phyloP scores from a whole-genome alignment of 2,888 invertebrate genomes.

The Drosophila fungiperda region DNA sequence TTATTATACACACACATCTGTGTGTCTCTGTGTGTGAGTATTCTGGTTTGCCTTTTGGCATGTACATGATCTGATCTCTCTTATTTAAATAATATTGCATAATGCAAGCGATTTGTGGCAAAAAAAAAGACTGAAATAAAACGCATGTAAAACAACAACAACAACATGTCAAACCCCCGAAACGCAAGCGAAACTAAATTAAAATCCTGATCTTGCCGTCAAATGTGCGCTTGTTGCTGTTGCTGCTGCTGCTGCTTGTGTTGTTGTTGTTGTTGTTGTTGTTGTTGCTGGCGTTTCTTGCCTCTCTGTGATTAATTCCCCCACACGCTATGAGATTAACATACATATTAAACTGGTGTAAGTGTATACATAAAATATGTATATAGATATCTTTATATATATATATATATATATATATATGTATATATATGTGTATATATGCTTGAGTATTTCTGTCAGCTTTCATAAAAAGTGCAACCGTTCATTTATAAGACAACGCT shows the following conservation, averaged over 20 bases:
- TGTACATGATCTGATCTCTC: constrained; percentile 45
- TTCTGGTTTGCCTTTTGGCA: constrained; percentile 43
- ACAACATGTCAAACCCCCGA: constrained; percentile 30
- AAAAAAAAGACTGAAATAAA: constrained; percentile 58
- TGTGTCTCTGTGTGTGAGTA: constrained; percentile 30
- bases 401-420: not conserved
- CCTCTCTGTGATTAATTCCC: constrained; percentile 64
- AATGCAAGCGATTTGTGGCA: constrained; percentile 58
- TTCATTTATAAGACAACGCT: constrained; percentile 73
- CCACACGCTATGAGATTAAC: constrained; percentile 64
- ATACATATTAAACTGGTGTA: constrained; percentile 36
- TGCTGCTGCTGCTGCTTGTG: not conserved
- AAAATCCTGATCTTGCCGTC: constrained; percentile 74
- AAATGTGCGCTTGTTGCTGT: constrained; percentile 60
- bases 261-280: constrained; percentile 7
- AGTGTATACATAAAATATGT: constrained; percentile 9
- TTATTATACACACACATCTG: not conserved
- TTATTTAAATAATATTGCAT: constrained; percentile 70
- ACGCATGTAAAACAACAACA: constrained; percentile 57
- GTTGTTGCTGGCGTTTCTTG: constrained; percentile 20
- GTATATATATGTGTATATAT: not conserved
- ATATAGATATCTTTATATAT: constrained; percentile 1
- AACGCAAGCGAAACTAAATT: constrained; percentile 61
- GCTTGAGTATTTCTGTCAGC: constrained; percentile 58
- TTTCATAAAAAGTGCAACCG: constrained; percentile 72